Evolutionary conservation across 1,140 invertebrate genomes (phyloP).

Genomic region (Globodera ellingtonae): DNA sequence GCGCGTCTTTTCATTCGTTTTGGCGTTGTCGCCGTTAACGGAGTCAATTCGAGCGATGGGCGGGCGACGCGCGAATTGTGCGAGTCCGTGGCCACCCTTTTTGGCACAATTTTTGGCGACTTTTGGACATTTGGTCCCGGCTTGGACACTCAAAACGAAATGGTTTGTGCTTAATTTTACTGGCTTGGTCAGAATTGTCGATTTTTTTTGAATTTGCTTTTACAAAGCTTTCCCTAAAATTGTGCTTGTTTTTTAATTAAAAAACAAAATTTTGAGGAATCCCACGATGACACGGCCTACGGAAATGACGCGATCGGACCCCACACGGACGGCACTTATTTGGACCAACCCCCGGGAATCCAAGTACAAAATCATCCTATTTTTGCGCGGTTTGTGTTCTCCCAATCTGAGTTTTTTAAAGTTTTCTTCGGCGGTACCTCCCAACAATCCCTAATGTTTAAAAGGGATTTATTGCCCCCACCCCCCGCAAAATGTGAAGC

Average conservation of each 20-base stretch:
- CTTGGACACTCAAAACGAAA: constrained; percentile 27
- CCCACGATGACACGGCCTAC: constrained; percentile 74
- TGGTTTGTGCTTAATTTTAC: background rate
- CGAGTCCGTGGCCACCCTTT: constrained; percentile 49
- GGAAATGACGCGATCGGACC: constrained; percentile 67
- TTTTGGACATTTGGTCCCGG: constrained; percentile 57
- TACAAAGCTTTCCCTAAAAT: no score
- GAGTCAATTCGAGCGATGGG: constrained; percentile 48
- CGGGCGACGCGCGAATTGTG: constrained; percentile 55
- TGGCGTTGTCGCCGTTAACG: constrained; percentile 52
- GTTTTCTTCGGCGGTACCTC: background rate
- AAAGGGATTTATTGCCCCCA: constrained; percentile 45
- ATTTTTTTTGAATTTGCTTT: no score
- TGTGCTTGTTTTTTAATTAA: background rate
- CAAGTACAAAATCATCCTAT: constrained; percentile 49
- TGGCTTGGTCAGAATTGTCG: no score
- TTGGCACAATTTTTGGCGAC: constrained; percentile 56
- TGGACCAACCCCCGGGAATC: constrained; percentile 74
- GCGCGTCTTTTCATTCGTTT: constrained; percentile 48
- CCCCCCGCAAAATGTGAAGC: no score
- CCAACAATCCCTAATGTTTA: constrained; percentile 1
- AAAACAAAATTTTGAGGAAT: background rate
- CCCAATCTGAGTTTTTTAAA: background rate
- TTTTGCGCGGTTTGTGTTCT: constrained; percentile 5
- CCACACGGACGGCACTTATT: constrained; percentile 76